Conservation (phyloP, 2,797 vertebrate genomes). For the Galago senegalensis region DNA sequence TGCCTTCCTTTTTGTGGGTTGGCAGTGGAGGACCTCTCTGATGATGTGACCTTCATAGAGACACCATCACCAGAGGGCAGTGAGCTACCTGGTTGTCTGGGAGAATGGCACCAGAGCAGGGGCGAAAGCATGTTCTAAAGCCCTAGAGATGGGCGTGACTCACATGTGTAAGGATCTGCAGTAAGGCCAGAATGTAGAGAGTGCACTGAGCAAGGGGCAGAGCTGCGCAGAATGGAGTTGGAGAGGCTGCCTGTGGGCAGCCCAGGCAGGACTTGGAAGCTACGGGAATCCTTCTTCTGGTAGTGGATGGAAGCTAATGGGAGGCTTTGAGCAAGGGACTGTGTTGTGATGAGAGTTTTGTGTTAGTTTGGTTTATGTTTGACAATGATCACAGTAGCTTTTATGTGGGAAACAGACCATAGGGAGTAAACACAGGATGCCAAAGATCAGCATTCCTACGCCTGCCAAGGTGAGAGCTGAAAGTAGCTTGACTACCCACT, state of each 20-base stretch:
- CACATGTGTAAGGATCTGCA: not conserved
- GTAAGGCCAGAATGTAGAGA: not conserved
- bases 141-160: rapidly evolving
- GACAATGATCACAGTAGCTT: not conserved
- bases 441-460: not conserved
- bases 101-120: not conserved
- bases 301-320: not conserved
- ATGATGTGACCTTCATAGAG: not conserved
- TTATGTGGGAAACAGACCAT: not conserved
- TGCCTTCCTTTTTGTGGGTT: too few relatives aligned
- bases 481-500: not conserved
- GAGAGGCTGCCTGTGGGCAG: not conserved
- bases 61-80: not conserved
- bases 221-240: not conserved
- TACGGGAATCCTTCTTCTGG: not conserved
- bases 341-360: not conserved
- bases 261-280: not conserved
- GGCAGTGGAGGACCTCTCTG: not conserved
- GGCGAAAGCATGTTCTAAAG: not conserved
- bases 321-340: not conserved
- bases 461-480: not conserved
- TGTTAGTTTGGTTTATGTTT: not conserved
- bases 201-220: not conserved
- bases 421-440: not conserved
- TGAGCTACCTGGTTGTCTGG: not conserved